These are phyloP conservation scores for Plebejus anna DNA, from an alignment of 2,888 invertebrate genomes.

Conservation along the genomic window DNA sequence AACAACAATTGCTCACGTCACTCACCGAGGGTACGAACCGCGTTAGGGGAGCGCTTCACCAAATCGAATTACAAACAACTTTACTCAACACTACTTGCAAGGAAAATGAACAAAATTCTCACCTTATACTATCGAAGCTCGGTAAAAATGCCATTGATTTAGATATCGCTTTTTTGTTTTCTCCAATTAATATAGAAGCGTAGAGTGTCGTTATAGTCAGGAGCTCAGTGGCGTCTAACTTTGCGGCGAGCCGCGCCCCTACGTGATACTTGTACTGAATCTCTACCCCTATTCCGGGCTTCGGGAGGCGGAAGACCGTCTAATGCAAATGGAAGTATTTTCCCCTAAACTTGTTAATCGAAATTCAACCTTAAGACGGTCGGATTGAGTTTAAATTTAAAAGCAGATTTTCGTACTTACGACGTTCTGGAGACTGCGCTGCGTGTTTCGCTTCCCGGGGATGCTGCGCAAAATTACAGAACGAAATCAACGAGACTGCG, in stretches of 20 bases:
- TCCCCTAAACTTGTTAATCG: conserved; percentile 20
- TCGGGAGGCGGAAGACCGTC: conserved; percentile 58
- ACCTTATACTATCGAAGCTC: conserved; percentile 45
- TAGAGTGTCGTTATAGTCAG: conserved; percentile 67
- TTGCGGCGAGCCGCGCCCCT: conserved; percentile 80
- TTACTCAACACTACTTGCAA: conserved; percentile 36
- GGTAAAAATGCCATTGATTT: conserved; percentile 39
- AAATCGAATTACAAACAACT: conserved; percentile 63
- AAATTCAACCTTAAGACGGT: conserved; percentile 41
- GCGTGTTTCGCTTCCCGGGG: conserved; percentile 77
- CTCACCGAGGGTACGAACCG: conserved; percentile 55
- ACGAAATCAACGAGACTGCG: conserved; percentile 80
- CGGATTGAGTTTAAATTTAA: conserved; percentile 42
- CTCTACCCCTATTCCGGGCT: conserved; percentile 78
- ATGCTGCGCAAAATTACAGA: conserved; percentile 81
- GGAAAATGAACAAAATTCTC: conserved; percentile 44
- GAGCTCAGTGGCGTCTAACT: conserved; percentile 78
- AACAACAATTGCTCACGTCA: conserved; percentile 69
- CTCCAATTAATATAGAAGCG: conserved; percentile 46
- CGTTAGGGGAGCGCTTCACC: conserved; percentile 57
- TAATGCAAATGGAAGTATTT: conserved; percentile 47
- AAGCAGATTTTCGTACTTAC: conserved; percentile 41
- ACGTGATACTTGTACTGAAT: conserved; percentile 79
- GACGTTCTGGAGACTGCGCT: conserved; percentile 70
- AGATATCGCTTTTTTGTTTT: conserved; percentile 42